These are phyloP conservation scores for Auanema freiburgensis DNA, from an alignment of 2,888 invertebrate genomes.

Conservation along the genomic window DNA sequence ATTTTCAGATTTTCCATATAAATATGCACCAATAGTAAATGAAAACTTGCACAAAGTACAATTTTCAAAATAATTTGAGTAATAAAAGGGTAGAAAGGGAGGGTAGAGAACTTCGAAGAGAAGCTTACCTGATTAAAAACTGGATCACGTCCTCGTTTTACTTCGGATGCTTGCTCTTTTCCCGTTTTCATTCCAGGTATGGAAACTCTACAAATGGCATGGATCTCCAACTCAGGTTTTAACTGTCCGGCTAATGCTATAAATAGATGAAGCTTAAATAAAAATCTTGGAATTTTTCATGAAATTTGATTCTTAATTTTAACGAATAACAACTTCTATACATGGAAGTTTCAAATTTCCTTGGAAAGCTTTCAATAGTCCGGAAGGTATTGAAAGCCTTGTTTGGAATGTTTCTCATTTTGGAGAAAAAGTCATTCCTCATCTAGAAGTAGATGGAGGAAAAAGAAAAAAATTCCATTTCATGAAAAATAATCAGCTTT, in stretches of 20 bases:
- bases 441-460: background rate
- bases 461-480: background rate
- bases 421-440: background rate
- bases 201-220: constrained; percentile 65
- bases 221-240: constrained; percentile 64
- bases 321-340: background rate
- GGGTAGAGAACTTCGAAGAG: background rate
- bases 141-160: constrained; percentile 65
- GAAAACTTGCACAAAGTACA: background rate
- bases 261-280: constrained; percentile 8
- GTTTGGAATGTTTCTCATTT: no score
- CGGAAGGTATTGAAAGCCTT: no score
- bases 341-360: constrained; percentile 1
- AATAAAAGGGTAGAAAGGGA: background rate
- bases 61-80: background rate
- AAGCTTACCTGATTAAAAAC: constrained; percentile 64
- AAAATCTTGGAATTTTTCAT: constrained; percentile 7
- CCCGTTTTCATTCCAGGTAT: constrained; percentile 67
- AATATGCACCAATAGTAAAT: no score
- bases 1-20: no score
- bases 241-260: constrained; percentile 64
- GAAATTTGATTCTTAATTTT: constrained; percentile 8
- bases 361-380: no score
- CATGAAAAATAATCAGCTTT: background rate
- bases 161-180: constrained; percentile 64